Base-by-base conservation (phyloP, 2,888 invertebrate genomes). In the Diaprepes abbreviatus region DNA sequence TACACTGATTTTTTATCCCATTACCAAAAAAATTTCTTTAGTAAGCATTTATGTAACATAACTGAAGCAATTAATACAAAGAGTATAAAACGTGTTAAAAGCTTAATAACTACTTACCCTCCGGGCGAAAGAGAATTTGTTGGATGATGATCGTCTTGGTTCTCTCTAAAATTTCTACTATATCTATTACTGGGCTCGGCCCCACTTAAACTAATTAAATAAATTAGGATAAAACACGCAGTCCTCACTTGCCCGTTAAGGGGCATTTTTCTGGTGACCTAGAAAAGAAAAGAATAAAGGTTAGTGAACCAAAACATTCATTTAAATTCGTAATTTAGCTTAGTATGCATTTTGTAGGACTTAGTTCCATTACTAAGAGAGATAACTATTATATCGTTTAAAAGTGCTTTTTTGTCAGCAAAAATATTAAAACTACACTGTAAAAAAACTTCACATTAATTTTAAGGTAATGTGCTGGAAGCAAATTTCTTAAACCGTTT, bases 171-270 rank as follows among this genome's bases (percentile, higher is more conserved):
- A 55, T 71, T 67, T 48, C 67, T 67, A 38, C 35, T 63, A 45
- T 67, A 64, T 55, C 67, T 67, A 40, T 71, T 67, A 54, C n/a
- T 55, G 31, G 71, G 59, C 45, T 67, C 67, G 40, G 57, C 45
- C 2, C 33, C 38, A 64, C 64, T 64, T 59, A 60, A 45, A 60
- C 54, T 68, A 57, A 71, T 66, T 63, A 71, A 55, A 59, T 63
- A 71, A 71, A 71, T 66, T 60, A 71, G 38, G 54, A 70, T 54
- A 55, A 70, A 62, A 55, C 65, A 65, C 65, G 60, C 65, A 55
- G 65, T 65, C 45, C 64, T 65, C 21, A 43, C 35, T 58, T 60
- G 69, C 52, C 69, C 69, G 63, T 64, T 69, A 58, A 12, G 52
- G 69, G 58, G 69, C 69, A 69, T 69, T 50, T 69, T 69, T 64